Evolutionary conservation across 2,888 invertebrate species (phyloP).

Genomic region (Coelinius sp.): DNA sequence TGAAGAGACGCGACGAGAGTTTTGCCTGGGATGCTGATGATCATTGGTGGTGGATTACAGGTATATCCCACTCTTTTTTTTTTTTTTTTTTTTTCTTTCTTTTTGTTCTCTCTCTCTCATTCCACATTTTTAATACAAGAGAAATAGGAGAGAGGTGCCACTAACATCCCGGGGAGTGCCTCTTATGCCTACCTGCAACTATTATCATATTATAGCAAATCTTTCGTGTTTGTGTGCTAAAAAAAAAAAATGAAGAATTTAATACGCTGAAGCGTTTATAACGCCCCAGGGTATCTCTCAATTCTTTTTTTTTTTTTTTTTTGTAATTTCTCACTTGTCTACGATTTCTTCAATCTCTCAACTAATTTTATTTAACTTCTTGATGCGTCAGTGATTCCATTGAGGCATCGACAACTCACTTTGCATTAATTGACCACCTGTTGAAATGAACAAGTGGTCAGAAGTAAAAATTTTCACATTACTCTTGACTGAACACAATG

Average conservation of each 20-base stretch:
- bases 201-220: slow-evolving; percentile 66
- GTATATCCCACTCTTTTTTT: slow-evolving; percentile 27
- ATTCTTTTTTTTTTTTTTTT: slow-evolving; percentile 4
- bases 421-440: slow-evolving; percentile 36
- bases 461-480: slow-evolving; percentile 36
- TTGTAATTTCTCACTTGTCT: background rate
- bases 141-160: slow-evolving; percentile 39
- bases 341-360: background rate
- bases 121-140: background rate
- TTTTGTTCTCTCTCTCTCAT: too few relatives aligned
- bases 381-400: slow-evolving; percentile 5
- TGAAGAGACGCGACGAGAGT: slow-evolving; percentile 58
- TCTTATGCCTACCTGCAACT: slow-evolving; percentile 51
- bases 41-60: slow-evolving; percentile 24
- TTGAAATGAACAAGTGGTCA: slow-evolving; percentile 27
- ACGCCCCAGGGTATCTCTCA: slow-evolving; percentile 47
- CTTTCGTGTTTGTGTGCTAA: slow-evolving; percentile 41
- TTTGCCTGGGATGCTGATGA: slow-evolving; percentile 25
- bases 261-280: background rate
- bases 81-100: slow-evolving; percentile 4
- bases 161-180: slow-evolving; percentile 60
- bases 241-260: slow-evolving; percentile 5
- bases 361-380: background rate
- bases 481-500: background rate
- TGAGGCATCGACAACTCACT: slow-evolving; percentile 5